Evolutionary conservation across 2,888 invertebrate genomes (phyloP).

Genomic region (Drosophila emarginata): DNA sequence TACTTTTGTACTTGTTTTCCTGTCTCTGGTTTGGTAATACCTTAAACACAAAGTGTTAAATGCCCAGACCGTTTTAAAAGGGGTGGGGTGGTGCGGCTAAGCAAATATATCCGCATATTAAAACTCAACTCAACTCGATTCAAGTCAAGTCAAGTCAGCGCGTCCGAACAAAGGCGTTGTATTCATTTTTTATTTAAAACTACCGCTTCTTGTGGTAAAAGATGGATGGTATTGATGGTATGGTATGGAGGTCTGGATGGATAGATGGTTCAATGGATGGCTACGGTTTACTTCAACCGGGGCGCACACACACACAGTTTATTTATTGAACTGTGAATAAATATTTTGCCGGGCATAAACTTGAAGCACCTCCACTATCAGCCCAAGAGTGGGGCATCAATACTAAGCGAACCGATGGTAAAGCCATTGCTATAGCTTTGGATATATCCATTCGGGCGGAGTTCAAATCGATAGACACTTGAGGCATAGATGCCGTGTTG

Average conservation of each 20-base stretch:
- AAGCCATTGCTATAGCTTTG: constrained; percentile 38
- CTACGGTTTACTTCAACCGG: constrained; percentile 10
- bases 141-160: constrained; percentile 38
- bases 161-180: constrained; percentile 52
- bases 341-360: constrained; percentile 56
- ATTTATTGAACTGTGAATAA: constrained; percentile 76
- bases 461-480: constrained; percentile 58
- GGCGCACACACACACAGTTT: constrained; percentile 47
- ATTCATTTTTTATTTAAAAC: constrained; percentile 73
- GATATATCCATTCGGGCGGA: constrained; percentile 1
- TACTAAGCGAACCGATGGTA: constrained; percentile 20
- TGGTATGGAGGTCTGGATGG: constrained; percentile 20
- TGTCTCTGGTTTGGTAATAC: constrained; percentile 42
- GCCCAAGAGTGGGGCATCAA: constrained; percentile 1
- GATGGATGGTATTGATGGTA: constrained; percentile 15
- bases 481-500: constrained; percentile 53
- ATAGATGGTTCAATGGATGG: constrained; percentile 31
- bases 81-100: constrained; percentile 31
- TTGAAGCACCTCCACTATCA: constrained; percentile 34
- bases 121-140: constrained; percentile 49
- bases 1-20: constrained; percentile 1
- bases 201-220: constrained; percentile 27
- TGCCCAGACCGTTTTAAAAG: constrained; percentile 44
- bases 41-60: constrained; percentile 69
- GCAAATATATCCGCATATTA: constrained; percentile 46